These are phyloP conservation scores for Polypterus senegalus DNA, from an alignment of 2,113 vertebrate genomes.

Conservation along the genomic window DNA sequence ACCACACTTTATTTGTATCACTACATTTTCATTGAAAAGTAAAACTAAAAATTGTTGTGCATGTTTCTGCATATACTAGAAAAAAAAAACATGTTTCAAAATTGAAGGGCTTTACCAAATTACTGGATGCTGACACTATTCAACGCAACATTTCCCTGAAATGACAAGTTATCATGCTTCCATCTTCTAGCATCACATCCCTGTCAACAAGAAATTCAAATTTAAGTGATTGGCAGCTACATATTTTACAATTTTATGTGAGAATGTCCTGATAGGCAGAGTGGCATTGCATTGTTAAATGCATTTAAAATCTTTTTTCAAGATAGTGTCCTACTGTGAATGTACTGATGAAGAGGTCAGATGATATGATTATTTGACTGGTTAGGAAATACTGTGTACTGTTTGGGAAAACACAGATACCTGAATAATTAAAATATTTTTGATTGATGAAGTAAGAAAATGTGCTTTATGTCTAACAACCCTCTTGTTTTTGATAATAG, in stretches of 20 bases:
- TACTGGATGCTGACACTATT: constrained; percentile 37
- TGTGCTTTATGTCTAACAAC: too few relatives aligned
- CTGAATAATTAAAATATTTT: too few relatives aligned
- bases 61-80: constrained; percentile 27
- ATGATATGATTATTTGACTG: constrained; percentile 31
- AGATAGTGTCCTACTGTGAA: constrained; percentile 28
- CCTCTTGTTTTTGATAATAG: too few relatives aligned
- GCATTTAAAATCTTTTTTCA: constrained; percentile 39
- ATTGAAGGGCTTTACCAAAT: constrained; percentile 29
- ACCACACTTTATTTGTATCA: too few relatives aligned
- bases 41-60: constrained; percentile 8
- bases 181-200: constrained; percentile 30
- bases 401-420: too few relatives aligned
- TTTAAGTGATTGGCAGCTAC: constrained; percentile 45
- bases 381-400: constrained; percentile 1
- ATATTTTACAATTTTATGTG: constrained; percentile 50
- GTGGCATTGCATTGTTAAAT: constrained; percentile 35
- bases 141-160: constrained; percentile 40
- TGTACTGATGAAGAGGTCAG: constrained; percentile 31
- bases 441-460: too few relatives aligned
- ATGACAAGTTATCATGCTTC: constrained; percentile 51
- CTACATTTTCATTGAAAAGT: too few relatives aligned
- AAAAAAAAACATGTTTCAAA: constrained; percentile 41
- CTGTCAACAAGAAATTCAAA: constrained; percentile 52
- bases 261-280: constrained; percentile 39